Base-by-base conservation (phyloP, 2,888 invertebrate species). In the Onthophagus sagittarius region DNA sequence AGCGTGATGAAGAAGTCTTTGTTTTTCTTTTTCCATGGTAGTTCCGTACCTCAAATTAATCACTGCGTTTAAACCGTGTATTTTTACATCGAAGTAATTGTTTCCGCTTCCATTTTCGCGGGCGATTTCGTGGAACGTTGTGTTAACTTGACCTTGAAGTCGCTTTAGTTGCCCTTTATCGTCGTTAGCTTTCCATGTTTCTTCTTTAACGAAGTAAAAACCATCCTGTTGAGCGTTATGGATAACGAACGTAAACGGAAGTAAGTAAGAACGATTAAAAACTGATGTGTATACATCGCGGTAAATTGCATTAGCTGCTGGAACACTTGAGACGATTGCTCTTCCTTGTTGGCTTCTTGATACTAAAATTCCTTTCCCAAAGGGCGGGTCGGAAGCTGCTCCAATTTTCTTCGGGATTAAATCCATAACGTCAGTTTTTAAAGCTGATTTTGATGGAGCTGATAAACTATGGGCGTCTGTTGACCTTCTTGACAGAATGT, bases 181-280 rank as follows among this genome's bases (percentile, higher is more conserved):
- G 81, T 96, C 95, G 75, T 92, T 92, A 5, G 95, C 94, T 63
- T 95, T 92, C 95, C 95, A 95, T 0, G 93, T 91, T 78, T 95
- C 94, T 82, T 96, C 95, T 83, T 97, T 97, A 14, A 96, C 95
- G 83, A 97, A 97, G 86, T 94, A 96, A 87, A 97, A 96, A 9
- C 95, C 94, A 82, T 97, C 96, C 83, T 96, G 96, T 82, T 94
- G 94, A 14, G 94, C 93, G 78, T 93, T 94, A 84, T 96, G 95
- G 33, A 95, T 93, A 71, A 95, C 92, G 82, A 95, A 93, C 9
- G 94, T 94, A 85, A 96, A 95, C 62, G 95, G 95, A 79, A 97
- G 86, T 80, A 96, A 88, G 84, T 93, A 93, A 0, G 95, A 95
- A 78, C 95, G 91, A 85, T 96, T 96, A 85, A 97, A 95, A 4